Conservation (phyloP, 2,888 invertebrate species). For the Nomada ferruginata region DNA sequence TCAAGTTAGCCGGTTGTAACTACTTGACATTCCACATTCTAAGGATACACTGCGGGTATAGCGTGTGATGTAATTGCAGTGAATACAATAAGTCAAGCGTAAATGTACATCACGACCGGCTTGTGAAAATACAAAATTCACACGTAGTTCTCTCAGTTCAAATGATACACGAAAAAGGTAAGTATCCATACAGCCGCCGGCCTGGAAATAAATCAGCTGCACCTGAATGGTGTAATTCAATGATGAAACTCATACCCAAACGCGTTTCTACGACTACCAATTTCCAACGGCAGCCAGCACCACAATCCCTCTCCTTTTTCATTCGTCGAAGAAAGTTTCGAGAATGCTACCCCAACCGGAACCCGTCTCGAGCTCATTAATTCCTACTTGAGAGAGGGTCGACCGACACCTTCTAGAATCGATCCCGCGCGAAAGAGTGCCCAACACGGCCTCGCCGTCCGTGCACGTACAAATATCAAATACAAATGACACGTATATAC, state of each 20-base stretch:
- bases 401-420: slow-evolving; percentile 20
- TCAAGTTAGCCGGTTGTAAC: too few relatives aligned
- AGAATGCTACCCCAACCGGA: slow-evolving; percentile 19
- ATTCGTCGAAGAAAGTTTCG: background rate
- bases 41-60: too few relatives aligned
- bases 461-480: slow-evolving; percentile 10
- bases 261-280: background rate
- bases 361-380: slow-evolving; percentile 32
- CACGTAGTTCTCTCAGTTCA: too few relatives aligned
- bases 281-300: background rate
- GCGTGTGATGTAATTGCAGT: too few relatives aligned
- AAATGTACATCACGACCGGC: too few relatives aligned
- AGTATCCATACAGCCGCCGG: too few relatives aligned
- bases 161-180: too few relatives aligned
- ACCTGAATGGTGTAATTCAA: background rate
- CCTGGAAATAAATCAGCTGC: too few relatives aligned
- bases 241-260: background rate
- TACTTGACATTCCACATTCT: too few relatives aligned
- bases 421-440: background rate
- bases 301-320: background rate
- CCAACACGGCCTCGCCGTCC: background rate
- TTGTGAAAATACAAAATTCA: too few relatives aligned
- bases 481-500: slow-evolving; percentile 2
- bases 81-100: too few relatives aligned
- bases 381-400: slow-evolving; percentile 8